Percentiles rank a stretch among this genome's conserved stretches.
Conservation (phyloP, 2,888 invertebrate genomes). For the Coremacera marginata region DNA sequence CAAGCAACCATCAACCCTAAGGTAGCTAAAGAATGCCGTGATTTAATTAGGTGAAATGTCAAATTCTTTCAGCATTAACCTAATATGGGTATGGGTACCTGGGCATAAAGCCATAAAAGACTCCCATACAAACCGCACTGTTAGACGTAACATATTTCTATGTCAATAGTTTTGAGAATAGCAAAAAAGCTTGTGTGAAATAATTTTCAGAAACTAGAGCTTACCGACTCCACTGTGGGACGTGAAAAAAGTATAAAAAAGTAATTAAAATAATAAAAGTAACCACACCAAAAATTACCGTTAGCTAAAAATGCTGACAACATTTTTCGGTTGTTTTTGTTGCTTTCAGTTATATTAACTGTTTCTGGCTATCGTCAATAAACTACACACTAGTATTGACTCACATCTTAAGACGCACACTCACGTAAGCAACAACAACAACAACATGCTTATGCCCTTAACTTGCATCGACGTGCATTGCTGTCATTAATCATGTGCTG, state of each 20-base stretch:
- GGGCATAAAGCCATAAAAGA: no score
- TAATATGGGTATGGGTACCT: no score
- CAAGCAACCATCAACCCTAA: no score
- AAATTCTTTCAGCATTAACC: no score
- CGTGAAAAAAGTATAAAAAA: neutral
- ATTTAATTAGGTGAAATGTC: no score
- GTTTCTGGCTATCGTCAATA: neutral
- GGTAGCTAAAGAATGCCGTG: no score
- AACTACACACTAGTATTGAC: neutral
- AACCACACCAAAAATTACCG: neutral
- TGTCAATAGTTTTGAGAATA: no score
- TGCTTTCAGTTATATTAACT: neutral
- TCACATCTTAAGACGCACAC: neutral
- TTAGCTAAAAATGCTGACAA: neutral
- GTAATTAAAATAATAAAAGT: neutral
- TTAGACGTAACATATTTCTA: no score
- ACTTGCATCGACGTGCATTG: neutral
- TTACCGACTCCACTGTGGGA: no score
- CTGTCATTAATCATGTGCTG: constrained; percentile 30
- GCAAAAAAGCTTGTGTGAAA: no score
- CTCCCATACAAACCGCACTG: no score
- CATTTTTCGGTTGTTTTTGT: neutral
- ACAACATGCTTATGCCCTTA: neutral
- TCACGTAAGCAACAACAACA: neutral
- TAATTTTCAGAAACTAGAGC: no score